Base-by-base conservation (phyloP, 2,888 invertebrate species). In the Drosophila rubida region DNA sequence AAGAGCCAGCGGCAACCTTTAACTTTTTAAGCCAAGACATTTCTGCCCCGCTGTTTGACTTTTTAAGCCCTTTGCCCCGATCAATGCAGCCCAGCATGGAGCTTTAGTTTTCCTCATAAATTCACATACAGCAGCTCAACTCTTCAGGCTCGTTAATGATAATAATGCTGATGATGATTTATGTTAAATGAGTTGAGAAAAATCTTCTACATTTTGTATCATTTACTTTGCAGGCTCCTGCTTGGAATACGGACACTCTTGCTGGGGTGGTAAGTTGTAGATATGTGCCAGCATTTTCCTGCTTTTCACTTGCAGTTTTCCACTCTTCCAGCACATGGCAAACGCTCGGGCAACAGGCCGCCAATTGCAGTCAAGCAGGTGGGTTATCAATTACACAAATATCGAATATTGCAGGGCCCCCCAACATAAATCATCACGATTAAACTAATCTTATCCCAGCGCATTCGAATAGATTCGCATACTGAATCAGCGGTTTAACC, bases 211-310 rank as follows among this genome's bases (percentile, higher is more conserved):
- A 42, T 42, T 32, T 14, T 53, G n/a, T 13, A 25, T 30, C 2
- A 13, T 45, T 27, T 35, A 8, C n/a, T 30, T 53, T 41, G 9
- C 75, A 91, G 91, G 90, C 65, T 91, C 91, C 69, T 91, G 91
- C 49, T 65, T 91, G 80, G 91, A 91, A 84, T 91, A 91, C 73
- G 91, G 91, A 68, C 91, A 91, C 66, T 91, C 91, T 2, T 91
- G 91, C 67, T 91, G 90, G 91, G 91, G 91, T 57, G 91, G 91
- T 91, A 84, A 90, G 90, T 89, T 27, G 5, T 5, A 14, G 13
- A 13, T 6, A 4, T 2, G 13, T 9, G 8, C 0, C 2, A 2
- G 19, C n/a, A 11, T 44, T 44, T 44, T 9, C 6, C 0, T 19
- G 3, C 5, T 19, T 42, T 9, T 35, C 49, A 8, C 22, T 8